Evolutionary conservation across 2,797 vertebrate genomes (phyloP), one percentile per base, ranked within the genome.

Genomic region (Coreius guichenoti): DNA sequence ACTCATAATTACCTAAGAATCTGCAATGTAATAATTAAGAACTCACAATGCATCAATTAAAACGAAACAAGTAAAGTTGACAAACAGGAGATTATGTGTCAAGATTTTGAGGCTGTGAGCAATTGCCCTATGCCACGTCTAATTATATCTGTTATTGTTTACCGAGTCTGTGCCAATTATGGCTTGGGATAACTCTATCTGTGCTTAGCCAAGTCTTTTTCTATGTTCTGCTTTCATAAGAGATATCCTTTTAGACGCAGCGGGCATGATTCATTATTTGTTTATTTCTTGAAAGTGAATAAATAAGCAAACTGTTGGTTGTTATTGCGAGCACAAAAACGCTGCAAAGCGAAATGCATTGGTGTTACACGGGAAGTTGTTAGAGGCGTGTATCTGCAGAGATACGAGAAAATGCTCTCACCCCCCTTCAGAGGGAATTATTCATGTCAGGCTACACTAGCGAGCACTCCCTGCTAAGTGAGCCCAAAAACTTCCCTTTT

Each of bases 71-170:
- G 43, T 75, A 83, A 36, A 51, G 72, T 83, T 39, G 43, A 83
- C 81, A 67, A 65, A 83, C 69, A 23, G 86, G 89, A 87, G 89
- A 89, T 89, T 90, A 63, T 87, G 89, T 91, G 91, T 92, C 63
- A 69, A 81, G 79, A 80, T 68, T 33, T 26, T 39, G 14, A 26
- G 33, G 47, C 63, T 5, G 11, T 31, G 61, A 36, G 74, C 82
- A 51, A 78, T 69, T 69, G 82, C n/a, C 63, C 73, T 33, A 51
- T 68, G 82, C 31, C 74, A 84, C 17, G n/a, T 84, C 82, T 65
- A 84, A 84, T 84, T 69, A 84, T 68, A 69, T 84, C 68, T 69
- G 33, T 75, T 77, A 69, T 78, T 84, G 82, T 84, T 78, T 78
- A 84, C 74, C 1, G 33, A 77, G 82, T 67, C 82, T 29, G 33